A percentile compares a stretch with the other conserved stretches of the same genome.
Conservation (phyloP, 2,797 vertebrate species). For the Lophotriccus pileatus region DNA sequence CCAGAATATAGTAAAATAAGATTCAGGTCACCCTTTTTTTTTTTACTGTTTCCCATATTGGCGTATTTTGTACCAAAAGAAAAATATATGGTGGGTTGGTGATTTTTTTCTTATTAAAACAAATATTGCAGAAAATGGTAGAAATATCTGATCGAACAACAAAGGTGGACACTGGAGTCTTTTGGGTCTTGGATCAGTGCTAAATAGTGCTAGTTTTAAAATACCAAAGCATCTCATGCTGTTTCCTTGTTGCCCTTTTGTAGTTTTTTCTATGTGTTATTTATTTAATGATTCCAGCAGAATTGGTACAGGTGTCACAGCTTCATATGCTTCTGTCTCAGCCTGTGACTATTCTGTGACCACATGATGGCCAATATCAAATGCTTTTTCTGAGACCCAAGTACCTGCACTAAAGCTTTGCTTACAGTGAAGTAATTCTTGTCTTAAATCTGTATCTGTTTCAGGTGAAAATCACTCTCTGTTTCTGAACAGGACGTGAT, state of each 20-base stretch:
- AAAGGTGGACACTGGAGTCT: not conserved
- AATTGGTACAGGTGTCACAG: not conserved
- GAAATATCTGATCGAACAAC: constrained; percentile 31
- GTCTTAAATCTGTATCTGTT: constrained; percentile 9
- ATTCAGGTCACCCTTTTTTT: constrained; percentile 11
- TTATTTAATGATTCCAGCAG: constrained; percentile 28
- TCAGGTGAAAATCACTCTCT: not conserved
- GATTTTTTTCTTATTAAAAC: not conserved
- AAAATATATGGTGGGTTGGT: not conserved
- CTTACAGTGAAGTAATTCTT: constrained; percentile 22
- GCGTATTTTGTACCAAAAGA: not conserved
- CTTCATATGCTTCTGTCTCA: not conserved
- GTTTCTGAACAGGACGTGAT: not conserved
- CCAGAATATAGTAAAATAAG: constrained; percentile 30
- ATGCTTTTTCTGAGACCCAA: constrained; percentile 8
- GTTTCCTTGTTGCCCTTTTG: constrained; percentile 39
- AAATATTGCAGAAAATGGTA: not conserved
- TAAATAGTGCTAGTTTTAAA: constrained; percentile 48
- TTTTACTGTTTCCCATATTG: constrained; percentile 7
- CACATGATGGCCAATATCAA: not conserved
- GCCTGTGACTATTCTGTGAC: not conserved
- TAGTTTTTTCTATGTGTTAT: constrained; percentile 16
- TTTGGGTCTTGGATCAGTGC: not conserved
- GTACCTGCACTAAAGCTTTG: not conserved
- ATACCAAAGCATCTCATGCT: constrained; percentile 55